A percentile compares a stretch with the other conserved stretches of the same genome.
phyloP scores from a whole-genome alignment of 2,888 invertebrate species.

The Tubulanus polymorphus region DNA sequence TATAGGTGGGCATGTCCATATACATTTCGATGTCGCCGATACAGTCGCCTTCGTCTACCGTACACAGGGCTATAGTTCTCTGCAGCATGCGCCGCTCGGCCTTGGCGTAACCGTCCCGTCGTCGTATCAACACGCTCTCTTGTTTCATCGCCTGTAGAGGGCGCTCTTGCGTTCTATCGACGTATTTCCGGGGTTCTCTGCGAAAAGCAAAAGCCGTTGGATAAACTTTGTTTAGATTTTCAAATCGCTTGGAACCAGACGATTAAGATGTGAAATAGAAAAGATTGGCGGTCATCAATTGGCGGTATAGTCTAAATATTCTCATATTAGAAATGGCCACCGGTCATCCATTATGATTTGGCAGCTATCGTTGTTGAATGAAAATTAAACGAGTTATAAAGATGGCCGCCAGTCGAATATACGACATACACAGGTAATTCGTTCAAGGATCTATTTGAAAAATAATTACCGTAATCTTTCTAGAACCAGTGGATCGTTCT shows the following conservation, averaged over 20 bases:
- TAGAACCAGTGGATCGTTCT: constrained; percentile 40
- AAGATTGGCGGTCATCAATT: no score
- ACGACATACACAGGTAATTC: not conserved
- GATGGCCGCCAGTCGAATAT: no score
- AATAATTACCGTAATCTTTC: constrained; percentile 35
- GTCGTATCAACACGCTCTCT: constrained; percentile 31
- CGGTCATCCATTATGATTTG: no score
- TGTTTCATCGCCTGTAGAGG: no score
- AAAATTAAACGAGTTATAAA: no score
- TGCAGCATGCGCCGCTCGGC: constrained; percentile 36
- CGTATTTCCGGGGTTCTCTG: constrained; percentile 31
- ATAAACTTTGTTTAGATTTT: no score
- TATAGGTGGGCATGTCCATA: constrained; percentile 33
- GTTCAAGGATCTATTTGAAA: not conserved
- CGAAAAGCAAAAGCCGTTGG: constrained; percentile 4
- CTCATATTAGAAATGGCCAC: no score
- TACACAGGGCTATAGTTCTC: constrained; percentile 32
- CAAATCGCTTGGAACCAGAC: no score
- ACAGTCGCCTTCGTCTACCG: constrained; percentile 38
- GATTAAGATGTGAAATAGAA: no score
- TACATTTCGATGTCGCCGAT: constrained; percentile 34
- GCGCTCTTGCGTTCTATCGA: constrained; percentile 33
- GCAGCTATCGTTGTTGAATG: no score
- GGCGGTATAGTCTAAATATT: no score
- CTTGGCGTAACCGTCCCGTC: constrained; percentile 44